Evolutionary conservation across 2,888 invertebrate species (phyloP), one percentile per base, ranked within the genome.

Genomic region (Tiliacea aurago): DNA sequence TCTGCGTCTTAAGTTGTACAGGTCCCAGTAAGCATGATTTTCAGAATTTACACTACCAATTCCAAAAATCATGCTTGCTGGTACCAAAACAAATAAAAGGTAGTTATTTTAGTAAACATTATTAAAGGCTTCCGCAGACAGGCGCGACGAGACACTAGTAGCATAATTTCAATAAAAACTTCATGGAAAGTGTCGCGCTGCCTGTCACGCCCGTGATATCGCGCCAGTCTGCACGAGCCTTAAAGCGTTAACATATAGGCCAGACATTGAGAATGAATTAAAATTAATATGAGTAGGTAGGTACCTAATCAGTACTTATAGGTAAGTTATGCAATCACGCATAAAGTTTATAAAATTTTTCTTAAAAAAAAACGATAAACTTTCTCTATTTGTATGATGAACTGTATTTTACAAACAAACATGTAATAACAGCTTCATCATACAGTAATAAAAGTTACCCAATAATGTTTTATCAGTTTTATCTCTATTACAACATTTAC

Each of bases 401-500:
- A 4, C 37, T 37, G 5, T 37, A 51, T 45, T 43, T 15, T 20
- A 73, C 63, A 73, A 80, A 63, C 13, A 51, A 73, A 73, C 45
- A 51, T 63, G 37, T 73, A 58, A 51, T 58, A 63, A 59, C 45
- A 53, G 33, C 62, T 53, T 33, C 49, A 75, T 72, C 59, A 55
- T 65, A 61, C 49, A 72, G 41, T 23, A 75, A 68, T 68, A 65
- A 69, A 75, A 74, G 61, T 76, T 77, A 74, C 82, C 53, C 76
- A 73, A 79, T 49, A 61, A 55, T 70, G 41, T 78, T 77, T 62
- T 80, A 72, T 59, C 74, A 70, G 33, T 70, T 58, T 75, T 70
- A 87, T 81, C 76, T 83, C 73, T 65, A 69, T 86, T 83, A 76
- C 84, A 78, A 78, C 73, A 65, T 69, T 86, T 83, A 76, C 84